Evolutionary conservation across 2,113 vertebrate species (phyloP), one percentile per base, ranked within the genome.

Genomic region (Callionymus lyra): DNA sequence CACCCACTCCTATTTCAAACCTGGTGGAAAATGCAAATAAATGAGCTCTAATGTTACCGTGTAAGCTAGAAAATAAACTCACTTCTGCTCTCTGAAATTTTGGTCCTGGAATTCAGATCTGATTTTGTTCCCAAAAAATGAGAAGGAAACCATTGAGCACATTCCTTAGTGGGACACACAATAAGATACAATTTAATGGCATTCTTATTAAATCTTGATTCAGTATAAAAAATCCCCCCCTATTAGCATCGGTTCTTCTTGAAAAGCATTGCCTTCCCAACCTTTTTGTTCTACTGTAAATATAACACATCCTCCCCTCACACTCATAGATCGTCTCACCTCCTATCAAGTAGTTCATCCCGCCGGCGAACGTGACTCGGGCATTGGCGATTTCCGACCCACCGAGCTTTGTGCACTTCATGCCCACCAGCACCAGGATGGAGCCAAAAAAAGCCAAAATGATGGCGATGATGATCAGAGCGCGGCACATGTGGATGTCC

Each of bases 391-490:
- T 59, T 31, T 96, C 87, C 0, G 90, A 85, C 27, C 94, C 95
- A 57, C 95, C 95, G 0, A 98, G 76, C 72, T 93, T 95, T 12
- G 94, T 97, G 62, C 94, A 98, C 64, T 95, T 96, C 93, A 98
- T 99, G 39, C 94, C 95, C 69, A 97, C 70, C 53, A 98, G 83
- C 9, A 90, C 89, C 51, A 92, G 85, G 60, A 94, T 6, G 0
- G 84, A 84, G 21, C 86, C 93, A 0, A 97, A 94, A 52, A 93
- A 91, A 31, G 88, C 85, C 80, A 99, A 74, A 39, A 90, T 85
- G 53, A 99, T 88, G 0, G 85, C 77, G 0, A 83, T 87, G 60
- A 97, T 95, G 88, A 96, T 91, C 34, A 98, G 83, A 53, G 91
- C 91, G 65, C 94, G 84, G 59, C 93, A 97, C 34, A 93, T 87